Evolutionary conservation across 2,113 vertebrate genomes (phyloP).

Genomic region (Oryzias javanicus): DNA sequence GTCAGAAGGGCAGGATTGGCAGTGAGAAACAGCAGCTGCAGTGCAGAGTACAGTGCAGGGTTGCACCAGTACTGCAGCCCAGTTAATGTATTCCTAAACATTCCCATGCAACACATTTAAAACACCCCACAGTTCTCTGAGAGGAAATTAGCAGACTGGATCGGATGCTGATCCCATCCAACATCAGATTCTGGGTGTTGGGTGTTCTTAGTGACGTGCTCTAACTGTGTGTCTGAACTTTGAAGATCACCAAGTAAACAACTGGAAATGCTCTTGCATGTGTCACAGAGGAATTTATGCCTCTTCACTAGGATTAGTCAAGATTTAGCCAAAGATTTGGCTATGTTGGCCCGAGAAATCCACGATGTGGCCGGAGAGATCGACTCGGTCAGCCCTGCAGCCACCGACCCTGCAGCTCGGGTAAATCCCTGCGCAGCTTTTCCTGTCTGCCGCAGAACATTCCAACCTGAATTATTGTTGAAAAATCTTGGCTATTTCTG

Average conservation of each 20-base stretch:
- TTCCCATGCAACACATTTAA: too few species aligned
- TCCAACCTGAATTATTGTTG: neutral
- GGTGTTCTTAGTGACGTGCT: too few species aligned
- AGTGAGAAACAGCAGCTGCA: too few species aligned
- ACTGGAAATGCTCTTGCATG: neutral
- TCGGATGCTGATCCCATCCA: too few species aligned
- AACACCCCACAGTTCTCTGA: too few species aligned
- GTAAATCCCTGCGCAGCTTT: slow-evolving; percentile 56
- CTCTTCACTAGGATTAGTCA: slow-evolving; percentile 88
- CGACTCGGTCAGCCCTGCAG: slow-evolving; percentile 95
- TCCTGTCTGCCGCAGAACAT: neutral
- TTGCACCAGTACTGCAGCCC: too few species aligned
- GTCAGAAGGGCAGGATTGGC: too few species aligned
- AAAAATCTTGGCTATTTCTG: neutral
- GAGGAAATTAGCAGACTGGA: too few species aligned
- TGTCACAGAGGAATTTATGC: slow-evolving; percentile 10
- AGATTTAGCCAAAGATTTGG: slow-evolving; percentile 87
- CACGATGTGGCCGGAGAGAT: slow-evolving; percentile 98
- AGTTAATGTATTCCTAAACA: too few species aligned
- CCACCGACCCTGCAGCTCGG: slow-evolving; percentile 91
- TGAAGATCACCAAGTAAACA: neutral
- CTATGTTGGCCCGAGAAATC: slow-evolving; percentile 97
- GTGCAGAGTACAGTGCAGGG: too few species aligned
- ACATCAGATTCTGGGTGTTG: too few species aligned
- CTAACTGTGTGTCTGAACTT: neutral